Evolutionary conservation across 2,888 invertebrate genomes (phyloP), one percentile per base, ranked within the genome.

Genomic region (Pachliopta kotzebuea): DNA sequence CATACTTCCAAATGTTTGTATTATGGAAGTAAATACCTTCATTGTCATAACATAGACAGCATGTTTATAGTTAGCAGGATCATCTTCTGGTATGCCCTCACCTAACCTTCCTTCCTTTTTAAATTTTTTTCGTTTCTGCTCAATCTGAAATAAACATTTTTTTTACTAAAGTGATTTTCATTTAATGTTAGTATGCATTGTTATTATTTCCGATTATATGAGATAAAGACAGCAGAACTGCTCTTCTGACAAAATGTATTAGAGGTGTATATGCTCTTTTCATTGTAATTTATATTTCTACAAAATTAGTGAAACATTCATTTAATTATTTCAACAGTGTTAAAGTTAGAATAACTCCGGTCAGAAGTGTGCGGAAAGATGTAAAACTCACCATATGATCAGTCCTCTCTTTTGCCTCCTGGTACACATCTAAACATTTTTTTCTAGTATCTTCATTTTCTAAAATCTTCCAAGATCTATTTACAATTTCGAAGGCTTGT

Each of bases 41-140:
- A 98, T 99, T 17, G 98, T 99, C 95, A 99, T 96, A n/a, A 99
- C 98, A 92, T 98, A 98, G 60, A 99, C 94, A 4, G 99, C 96
- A 88, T 98, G 98, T 88, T 96, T 97, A 81, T 96, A 96, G 80
- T 96, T 96, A 59, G 90, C 93, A 21, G 96, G 96, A 77, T 96
- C 96, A 86, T 97, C 97, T 86, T 97, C 96, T 76, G 98, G 98
- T 68, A 98, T 96, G 17, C 94, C 93, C 70, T 94, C 93, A 54
- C 88, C 81, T 0, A 92, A 84, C 81, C 96, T 96, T 54, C 97
- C 96, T 69, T 98, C 98, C 81, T 98, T 98, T 90, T 96, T 98
- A 62, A 96, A 92, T 84, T 98, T 98, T 85, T 98, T 98, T 73
- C 96, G 94, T 84, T 99, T 99, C 78, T 99, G 98, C 68, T 95